These are phyloP conservation scores for Lasioglossum pauxillum DNA, from an alignment of 2,888 invertebrate species.

Conservation along the genomic window DNA sequence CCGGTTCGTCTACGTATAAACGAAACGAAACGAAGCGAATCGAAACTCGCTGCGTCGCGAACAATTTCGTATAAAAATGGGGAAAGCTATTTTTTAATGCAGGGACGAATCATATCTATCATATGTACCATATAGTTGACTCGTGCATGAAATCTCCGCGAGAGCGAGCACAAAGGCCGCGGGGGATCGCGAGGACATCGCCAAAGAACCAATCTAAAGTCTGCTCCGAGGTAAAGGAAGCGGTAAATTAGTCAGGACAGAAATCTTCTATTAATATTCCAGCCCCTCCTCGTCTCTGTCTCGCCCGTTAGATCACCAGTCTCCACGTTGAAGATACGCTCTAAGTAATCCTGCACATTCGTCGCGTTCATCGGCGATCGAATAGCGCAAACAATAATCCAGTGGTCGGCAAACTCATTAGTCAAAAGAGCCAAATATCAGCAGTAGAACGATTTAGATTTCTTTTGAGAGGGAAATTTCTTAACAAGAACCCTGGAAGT, in stretches of 20 bases:
- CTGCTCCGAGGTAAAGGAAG: slow-evolving; percentile 68
- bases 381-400: not conserved
- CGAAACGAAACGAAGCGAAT: not conserved
- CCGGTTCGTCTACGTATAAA: not conserved
- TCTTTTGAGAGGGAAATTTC: too few species aligned
- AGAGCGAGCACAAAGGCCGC: not conserved
- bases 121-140: not conserved
- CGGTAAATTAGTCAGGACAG: slow-evolving; percentile 72
- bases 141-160: slow-evolving; percentile 5
- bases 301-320: slow-evolving; percentile 11
- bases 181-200: slow-evolving; percentile 26
- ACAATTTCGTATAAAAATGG: not conserved
- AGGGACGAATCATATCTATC: not conserved
- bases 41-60: not conserved
- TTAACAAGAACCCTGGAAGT: too few species aligned
- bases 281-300: slow-evolving; percentile 22
- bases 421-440: too few species aligned
- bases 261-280: slow-evolving; percentile 74
- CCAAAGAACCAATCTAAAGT: slow-evolving; percentile 30
- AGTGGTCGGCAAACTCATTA: too few species aligned
- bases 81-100: not conserved
- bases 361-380: slow-evolving; percentile 19
- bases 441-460: too few species aligned
- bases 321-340: slow-evolving; percentile 52
- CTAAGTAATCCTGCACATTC: slow-evolving; percentile 45